Evolutionary conservation across 2,888 invertebrate genomes (phyloP).

Genomic region (Philaethria dido): DNA sequence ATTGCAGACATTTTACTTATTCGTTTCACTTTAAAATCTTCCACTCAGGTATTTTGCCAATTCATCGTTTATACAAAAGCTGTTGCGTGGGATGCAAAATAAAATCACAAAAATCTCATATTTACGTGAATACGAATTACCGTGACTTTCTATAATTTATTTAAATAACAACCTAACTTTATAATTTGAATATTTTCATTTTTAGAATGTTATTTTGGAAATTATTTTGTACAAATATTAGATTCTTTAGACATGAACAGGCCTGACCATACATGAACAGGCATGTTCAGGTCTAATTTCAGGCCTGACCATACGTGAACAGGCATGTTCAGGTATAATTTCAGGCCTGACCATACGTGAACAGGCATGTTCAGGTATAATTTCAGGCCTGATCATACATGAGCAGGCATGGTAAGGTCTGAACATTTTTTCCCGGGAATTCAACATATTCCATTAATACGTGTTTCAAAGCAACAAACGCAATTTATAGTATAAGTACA

Average conservation of each 20-base stretch:
- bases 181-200: background rate
- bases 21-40: slow-evolving; percentile 11
- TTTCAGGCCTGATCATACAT: too few relatives aligned
- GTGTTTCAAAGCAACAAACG: background rate
- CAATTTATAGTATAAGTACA: background rate
- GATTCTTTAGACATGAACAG: too few relatives aligned
- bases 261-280: too few relatives aligned
- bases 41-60: background rate
- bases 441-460: too few relatives aligned
- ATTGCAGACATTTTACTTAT: slow-evolving; percentile 8
- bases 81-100: slow-evolving; percentile 20
- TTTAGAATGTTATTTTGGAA: background rate
- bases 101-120: slow-evolving; percentile 14
- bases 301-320: too few relatives aligned
- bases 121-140: slow-evolving; percentile 1
- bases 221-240: background rate
- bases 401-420: too few relatives aligned
- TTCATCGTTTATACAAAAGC: slow-evolving; percentile 9
- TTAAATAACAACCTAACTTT: too few relatives aligned
- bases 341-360: too few relatives aligned
- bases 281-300: too few relatives aligned
- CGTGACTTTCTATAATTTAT: slow-evolving; percentile 8
- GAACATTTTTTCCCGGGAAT: too few relatives aligned
- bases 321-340: too few relatives aligned
- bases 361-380: too few relatives aligned